Evolutionary conservation across 2,888 invertebrate genomes (phyloP), one percentile per base, ranked within the genome.

Genomic region (Hesperia comma): DNA sequence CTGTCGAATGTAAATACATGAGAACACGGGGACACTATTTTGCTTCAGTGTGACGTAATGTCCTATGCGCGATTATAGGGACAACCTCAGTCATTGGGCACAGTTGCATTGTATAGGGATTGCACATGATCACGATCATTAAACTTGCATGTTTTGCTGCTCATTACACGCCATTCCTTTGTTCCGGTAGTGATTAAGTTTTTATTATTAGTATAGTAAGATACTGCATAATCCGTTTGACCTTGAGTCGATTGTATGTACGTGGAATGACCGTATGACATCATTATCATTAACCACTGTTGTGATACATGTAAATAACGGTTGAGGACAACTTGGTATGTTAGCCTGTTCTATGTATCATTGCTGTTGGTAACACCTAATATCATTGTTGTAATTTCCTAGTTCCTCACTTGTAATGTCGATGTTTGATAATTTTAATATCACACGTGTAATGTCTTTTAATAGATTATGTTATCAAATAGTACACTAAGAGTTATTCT

Each of bases 1-100:
- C 77, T 72, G 85, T 82, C 81, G 80, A 86, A 84, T 90, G 90
- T 90, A 90, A 81, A 89, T 90, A 90, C 79, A 79, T 71, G 78
- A 79, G 76, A 79, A 83, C 79, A 77, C 78, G 79, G 79, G 76
- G 79, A 80, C 77, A 72, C 79, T 81, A 84, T 87, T 82, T 92
- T 92, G 92, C 91, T 92, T 92, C 92, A 92, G 92, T 92, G 92
- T 92, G 92, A 85, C 91, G 91, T 90, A 84, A 82, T 87, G 88
- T 88, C 86, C 85, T 82, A 79, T 77, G 77, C 80, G 78, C 84
- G 78, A 82, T 72, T 78, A 79, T 81, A 81, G 82, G 86, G 84
- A 82, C 83, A 80, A 77, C 78, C 69, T 77, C 82, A 85, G 78
- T 88, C 88, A 90, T 92, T 92, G 92, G 92, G 90, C 92, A 92